A percentile compares a stretch with the other conserved stretches of the same genome.
Conservation (phyloP, 30 jellyfish, hydroid and myxozoan species). For the Aurelia aurita region DNA sequence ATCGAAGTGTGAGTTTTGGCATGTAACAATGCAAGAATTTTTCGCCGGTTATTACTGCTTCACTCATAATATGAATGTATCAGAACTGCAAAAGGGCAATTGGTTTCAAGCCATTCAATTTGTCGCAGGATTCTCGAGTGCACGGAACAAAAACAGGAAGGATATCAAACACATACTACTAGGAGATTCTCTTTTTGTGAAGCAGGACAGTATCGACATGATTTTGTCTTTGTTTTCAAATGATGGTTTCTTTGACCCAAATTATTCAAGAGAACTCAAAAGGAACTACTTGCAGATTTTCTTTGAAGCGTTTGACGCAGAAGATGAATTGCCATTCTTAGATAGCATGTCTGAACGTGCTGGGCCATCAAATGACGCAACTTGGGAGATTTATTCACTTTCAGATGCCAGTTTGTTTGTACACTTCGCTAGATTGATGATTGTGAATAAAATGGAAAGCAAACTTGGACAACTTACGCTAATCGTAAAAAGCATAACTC, state of each 20-base stretch:
- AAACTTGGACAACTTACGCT: not conserved
- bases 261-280: not conserved
- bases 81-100: not conserved
- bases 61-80: not conserved
- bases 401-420: not conserved
- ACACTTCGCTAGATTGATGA: not conserved
- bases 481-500: not conserved
- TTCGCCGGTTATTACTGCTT: not conserved
- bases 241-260: not conserved
- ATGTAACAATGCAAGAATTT: conserved; percentile 2
- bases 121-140: not conserved
- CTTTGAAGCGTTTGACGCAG: not conserved
- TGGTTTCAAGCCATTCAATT: conserved; percentile 2
- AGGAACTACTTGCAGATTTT: not conserved
- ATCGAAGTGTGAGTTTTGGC: not conserved
- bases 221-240: not conserved
- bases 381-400: not conserved
- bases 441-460: not conserved
- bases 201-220: not conserved
- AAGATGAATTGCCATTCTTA: not conserved
- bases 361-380: not conserved
- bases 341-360: not conserved
- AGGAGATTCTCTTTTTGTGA: not conserved
- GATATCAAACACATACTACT: not conserved
- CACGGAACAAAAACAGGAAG: not conserved